Evolutionary conservation across 2,888 invertebrate genomes (phyloP), one percentile per base, ranked within the genome.

Genomic region (Epistrophe eligans): DNA sequence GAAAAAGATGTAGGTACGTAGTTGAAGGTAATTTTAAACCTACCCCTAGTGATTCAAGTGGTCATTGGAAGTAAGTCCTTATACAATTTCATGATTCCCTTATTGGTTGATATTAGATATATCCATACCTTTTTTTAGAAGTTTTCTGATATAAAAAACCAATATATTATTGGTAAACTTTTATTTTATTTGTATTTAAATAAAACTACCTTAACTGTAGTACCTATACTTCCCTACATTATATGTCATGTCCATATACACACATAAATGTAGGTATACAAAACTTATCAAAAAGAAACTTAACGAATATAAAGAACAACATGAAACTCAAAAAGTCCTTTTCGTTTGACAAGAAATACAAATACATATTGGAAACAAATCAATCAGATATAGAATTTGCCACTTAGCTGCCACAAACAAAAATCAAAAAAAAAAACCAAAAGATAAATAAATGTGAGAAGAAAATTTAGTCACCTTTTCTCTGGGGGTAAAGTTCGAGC

Each of bases 381-480:
- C 67, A 67, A 67, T 67, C 67, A 67, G 67, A 67, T 67, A 67
- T 15, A 50, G 8, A 50, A 50, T 50, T 50, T 50, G 19, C 67
- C 35, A 67, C 67, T 67, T 67, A 64, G 4, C 32, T 67, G 9
- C 67, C 48, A 19, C 35, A 35, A n/a, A 10, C n/a, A 24, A 15
- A 28, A 10, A 55, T 24, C 5, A 57, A 32, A 35, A 10, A 50
- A 35, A 32, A 32, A 32, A 32, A 32, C 4, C 4, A 48, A 15
- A 67, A 67, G 50, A 67, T 50, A 67, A 67, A 67, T 50, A 67
- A 67, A 67, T 67, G 50, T 35, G 64, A 67, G 38, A 15, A 35
- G 48, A 50, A 50, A 67, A 50, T 50, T 67, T 67, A 50, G 67
- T 67, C 50, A 67, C 67, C 67, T 67, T 67, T 50, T 13, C 35